Evolutionary conservation across 2,113 vertebrate species (phyloP).

Genomic region (Camelus dromedarius): DNA sequence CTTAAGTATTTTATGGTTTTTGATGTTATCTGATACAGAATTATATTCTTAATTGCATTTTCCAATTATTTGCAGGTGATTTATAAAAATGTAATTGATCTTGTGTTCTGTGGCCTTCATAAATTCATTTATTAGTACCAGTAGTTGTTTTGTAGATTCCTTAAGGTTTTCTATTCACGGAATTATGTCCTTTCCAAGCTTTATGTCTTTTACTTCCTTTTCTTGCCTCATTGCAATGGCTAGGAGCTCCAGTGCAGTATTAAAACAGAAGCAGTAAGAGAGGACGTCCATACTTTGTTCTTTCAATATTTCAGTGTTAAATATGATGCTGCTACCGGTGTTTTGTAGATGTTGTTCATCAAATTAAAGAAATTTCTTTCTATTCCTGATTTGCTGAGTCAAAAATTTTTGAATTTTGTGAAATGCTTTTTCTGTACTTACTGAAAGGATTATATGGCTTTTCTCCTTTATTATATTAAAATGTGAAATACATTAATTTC

Average conservation of each 20-base stretch:
- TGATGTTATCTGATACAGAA: neutral
- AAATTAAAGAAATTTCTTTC: constrained; percentile 21
- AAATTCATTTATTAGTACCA: constrained; percentile 21
- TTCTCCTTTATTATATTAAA: neutral
- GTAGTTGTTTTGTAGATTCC: neutral
- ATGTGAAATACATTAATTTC: neutral
- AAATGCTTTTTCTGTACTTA: constrained; percentile 2
- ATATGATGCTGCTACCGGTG: neutral
- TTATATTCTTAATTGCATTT: constrained; percentile 30
- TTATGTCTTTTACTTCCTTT: neutral
- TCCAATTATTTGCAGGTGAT: neutral
- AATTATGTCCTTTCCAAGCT: neutral
- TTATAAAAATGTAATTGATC: neutral
- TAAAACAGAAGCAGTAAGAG: neutral
- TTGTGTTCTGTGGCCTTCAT: neutral
- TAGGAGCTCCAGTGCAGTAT: neutral
- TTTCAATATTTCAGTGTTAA: constrained; percentile 37
- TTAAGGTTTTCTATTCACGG: neutral
- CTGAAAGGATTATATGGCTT: neutral
- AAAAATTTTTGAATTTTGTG: constrained; percentile 41
- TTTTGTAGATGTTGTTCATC: constrained; percentile 16
- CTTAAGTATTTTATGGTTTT: neutral
- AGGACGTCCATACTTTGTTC: neutral
- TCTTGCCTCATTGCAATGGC: neutral
- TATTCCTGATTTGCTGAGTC: constrained; percentile 27